These are phyloP conservation scores for Temnothorax unifasciatus DNA, from an alignment of 2,888 invertebrate genomes.

Conservation along the genomic window DNA sequence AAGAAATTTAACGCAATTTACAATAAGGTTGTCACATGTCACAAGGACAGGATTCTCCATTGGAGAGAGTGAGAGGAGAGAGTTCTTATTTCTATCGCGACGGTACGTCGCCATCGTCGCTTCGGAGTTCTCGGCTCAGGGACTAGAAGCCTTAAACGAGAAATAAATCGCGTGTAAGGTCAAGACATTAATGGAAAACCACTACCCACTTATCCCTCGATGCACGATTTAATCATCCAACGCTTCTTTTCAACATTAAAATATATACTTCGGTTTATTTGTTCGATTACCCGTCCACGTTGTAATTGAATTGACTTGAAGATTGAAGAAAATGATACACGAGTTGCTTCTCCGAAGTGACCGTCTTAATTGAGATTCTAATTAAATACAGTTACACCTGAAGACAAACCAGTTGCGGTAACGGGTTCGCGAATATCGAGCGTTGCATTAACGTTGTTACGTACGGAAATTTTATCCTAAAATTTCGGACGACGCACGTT, in stretches of 20 bases:
- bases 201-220: neutral
- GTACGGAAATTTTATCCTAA: too few relatives aligned
- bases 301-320: neutral
- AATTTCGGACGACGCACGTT: too few relatives aligned
- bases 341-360: neutral
- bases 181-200: neutral
- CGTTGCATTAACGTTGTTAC: neutral
- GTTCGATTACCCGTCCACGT: neutral
- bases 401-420: neutral
- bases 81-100: too few relatives aligned
- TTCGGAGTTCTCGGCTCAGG: too few relatives aligned
- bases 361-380: neutral
- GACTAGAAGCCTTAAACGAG: too few relatives aligned
- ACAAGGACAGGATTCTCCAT: too few relatives aligned
- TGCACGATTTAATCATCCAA: neutral
- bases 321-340: neutral
- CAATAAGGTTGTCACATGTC: too few relatives aligned
- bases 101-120: too few relatives aligned
- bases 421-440: neutral
- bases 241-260: neutral
- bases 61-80: too few relatives aligned
- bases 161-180: constrained; percentile 16
- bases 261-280: neutral
- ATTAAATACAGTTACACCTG: constrained; percentile 23
- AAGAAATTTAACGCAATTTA: too few relatives aligned